A percentile compares a stretch with the other conserved stretches of the same genome.
phyloP scores from a whole-genome alignment of 2,797 vertebrate genomes.

The Emys orbicularis region DNA sequence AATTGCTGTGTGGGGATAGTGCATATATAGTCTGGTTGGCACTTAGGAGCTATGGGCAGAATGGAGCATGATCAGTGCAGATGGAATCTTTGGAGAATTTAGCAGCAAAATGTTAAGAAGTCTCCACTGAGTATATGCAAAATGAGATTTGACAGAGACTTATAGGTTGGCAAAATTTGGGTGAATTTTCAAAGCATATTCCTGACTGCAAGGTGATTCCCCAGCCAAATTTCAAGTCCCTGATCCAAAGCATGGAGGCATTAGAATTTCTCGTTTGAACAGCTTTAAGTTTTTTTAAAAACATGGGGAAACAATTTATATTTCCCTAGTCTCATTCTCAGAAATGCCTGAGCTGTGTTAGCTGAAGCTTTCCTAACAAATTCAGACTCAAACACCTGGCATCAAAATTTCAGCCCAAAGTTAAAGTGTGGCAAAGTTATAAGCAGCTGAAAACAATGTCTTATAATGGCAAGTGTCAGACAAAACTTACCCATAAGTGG shows the following conservation, averaged over 20 bases:
- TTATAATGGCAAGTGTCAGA: background rate
- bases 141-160: background rate
- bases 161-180: background rate
- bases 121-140: no score
- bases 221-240: background rate
- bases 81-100: background rate
- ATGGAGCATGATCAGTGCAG: background rate
- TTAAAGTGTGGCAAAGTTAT: background rate
- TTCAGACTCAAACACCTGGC: background rate
- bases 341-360: background rate
- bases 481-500: accelerated
- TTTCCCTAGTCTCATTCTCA: background rate
- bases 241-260: background rate
- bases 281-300: background rate
- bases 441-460: background rate
- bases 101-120: background rate
- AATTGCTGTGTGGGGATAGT: no score
- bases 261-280: background rate
- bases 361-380: background rate
- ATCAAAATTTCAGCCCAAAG: background rate
- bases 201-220: background rate
- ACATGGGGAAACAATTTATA: background rate
- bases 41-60: background rate
- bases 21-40: no score
- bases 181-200: background rate